These are phyloP conservation scores for Sebastes cheni DNA, from an alignment of 2,797 vertebrate species.

Conservation along the genomic window DNA sequence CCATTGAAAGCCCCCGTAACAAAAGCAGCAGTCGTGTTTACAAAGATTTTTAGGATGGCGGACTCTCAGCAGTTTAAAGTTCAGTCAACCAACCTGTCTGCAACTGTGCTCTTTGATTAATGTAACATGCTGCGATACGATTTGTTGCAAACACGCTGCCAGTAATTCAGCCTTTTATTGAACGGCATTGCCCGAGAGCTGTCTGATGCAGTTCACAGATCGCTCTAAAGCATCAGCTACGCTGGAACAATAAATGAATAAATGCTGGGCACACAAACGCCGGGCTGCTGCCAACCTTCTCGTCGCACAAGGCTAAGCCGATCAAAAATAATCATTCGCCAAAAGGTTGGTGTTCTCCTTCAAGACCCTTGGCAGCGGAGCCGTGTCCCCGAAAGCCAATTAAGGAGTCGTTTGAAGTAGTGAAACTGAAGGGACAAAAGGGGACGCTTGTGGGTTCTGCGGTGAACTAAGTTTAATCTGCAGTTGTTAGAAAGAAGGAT, in stretches of 20 bases:
- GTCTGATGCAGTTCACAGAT: conserved; percentile 19
- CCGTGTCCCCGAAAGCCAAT: conserved; percentile 30
- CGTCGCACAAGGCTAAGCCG: conserved; percentile 13
- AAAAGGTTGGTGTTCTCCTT: conserved; percentile 38
- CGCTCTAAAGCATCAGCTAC: conserved; percentile 6
- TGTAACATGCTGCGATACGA: neutral
- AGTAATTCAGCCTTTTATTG: conserved; percentile 14
- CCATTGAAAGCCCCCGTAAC: neutral
- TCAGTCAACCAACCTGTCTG: neutral
- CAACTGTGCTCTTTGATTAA: conserved; percentile 3
- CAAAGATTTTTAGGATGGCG: neutral
- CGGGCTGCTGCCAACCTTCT: conserved; percentile 27
- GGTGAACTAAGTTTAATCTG: neutral
- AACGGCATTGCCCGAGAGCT: neutral
- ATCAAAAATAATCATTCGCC: conserved; percentile 42
- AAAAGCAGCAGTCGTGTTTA: neutral
- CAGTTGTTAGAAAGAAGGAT: neutral
- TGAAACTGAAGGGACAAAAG: conserved; percentile 4
- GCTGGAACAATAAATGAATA: conserved; percentile 25
- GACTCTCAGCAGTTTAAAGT: neutral
- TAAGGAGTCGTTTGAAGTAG: conserved; percentile 16
- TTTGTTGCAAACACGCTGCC: conserved; percentile 6
- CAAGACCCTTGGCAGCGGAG: conserved; percentile 24
- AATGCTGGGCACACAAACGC: conserved; percentile 14
- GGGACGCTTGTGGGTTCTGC: neutral